A percentile compares a stretch with the other conserved stretches of the same genome.
Evolutionary conservation across 2,888 invertebrate species (phyloP).

Genomic region (Myopa testacea): DNA sequence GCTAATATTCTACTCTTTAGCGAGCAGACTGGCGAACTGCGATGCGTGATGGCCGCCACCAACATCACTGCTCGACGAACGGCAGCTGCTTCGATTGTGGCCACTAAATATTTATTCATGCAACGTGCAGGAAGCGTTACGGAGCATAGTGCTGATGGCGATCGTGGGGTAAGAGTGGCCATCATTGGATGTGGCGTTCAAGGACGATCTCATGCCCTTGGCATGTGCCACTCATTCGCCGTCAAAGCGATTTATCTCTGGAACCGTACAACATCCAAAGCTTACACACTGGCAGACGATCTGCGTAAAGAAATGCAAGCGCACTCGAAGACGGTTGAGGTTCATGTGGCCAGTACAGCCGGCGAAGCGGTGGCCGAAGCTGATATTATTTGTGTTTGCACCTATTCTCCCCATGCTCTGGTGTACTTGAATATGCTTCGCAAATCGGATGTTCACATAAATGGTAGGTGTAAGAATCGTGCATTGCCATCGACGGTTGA

Average conservation of each 20-base stretch:
- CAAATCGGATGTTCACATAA: slow-evolving; percentile 71
- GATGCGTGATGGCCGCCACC: slow-evolving; percentile 70
- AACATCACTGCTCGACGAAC: slow-evolving; percentile 73
- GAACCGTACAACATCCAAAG: slow-evolving; percentile 69
- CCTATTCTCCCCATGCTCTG: slow-evolving; percentile 70
- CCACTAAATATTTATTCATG: slow-evolving; percentile 70
- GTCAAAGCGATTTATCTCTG: slow-evolving; percentile 71
- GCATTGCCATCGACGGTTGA: not conserved
- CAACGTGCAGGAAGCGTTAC: slow-evolving; percentile 46
- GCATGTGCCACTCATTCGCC: slow-evolving; percentile 69
- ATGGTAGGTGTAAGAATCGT: slow-evolving; percentile 68
- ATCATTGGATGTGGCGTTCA: slow-evolving; percentile 72
- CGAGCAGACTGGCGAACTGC: slow-evolving; percentile 66
- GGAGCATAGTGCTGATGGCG: not conserved
- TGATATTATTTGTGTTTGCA: slow-evolving; percentile 75
- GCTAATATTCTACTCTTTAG: slow-evolving; percentile 70
- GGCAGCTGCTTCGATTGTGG: slow-evolving; percentile 72
- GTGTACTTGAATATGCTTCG: slow-evolving; percentile 70
- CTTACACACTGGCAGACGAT: slow-evolving; percentile 60
- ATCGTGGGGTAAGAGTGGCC: slow-evolving; percentile 56
- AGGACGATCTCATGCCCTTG: slow-evolving; percentile 69
- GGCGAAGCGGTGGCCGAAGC: slow-evolving; percentile 71
- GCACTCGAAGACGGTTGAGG: slow-evolving; percentile 30
- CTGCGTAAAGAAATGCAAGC: slow-evolving; percentile 48
- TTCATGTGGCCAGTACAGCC: slow-evolving; percentile 54